Evolutionary conservation across 2,797 vertebrate species (phyloP).

Genomic region (Ispidina picta): DNA sequence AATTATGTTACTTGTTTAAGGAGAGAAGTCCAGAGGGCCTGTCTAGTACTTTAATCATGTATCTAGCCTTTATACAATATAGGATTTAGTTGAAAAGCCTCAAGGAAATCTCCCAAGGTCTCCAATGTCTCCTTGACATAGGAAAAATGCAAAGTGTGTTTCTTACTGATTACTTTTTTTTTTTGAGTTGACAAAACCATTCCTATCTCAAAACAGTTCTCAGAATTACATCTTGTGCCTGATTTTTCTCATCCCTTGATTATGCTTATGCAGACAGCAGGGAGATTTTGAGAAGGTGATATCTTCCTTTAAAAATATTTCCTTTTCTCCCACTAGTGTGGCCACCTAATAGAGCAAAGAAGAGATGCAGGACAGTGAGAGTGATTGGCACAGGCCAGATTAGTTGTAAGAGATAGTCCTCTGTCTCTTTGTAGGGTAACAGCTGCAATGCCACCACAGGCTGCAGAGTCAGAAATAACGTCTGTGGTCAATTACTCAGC

Average conservation of each 20-base stretch:
- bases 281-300: not conserved
- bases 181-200: not conserved
- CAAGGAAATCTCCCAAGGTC: not conserved
- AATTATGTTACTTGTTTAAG: not conserved
- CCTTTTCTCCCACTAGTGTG: not conserved
- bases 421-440: slow-evolving; percentile 48
- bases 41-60: not conserved
- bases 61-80: not conserved
- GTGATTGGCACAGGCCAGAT: not conserved
- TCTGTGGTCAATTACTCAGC: slow-evolving; percentile 51
- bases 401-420: not conserved
- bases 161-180: not conserved
- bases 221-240: not conserved
- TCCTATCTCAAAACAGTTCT: not conserved
- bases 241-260: not conserved
- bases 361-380: not conserved
- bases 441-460: slow-evolving; percentile 28
- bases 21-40: not conserved
- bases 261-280: not conserved
- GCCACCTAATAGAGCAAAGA: not conserved
- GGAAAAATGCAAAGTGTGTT: not conserved
- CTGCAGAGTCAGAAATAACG: slow-evolving; percentile 51
- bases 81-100: not conserved
- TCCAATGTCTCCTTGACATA: not conserved
- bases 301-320: not conserved